Conservation (phyloP, 2,888 invertebrate genomes). For the Calameuta idolon region DNA sequence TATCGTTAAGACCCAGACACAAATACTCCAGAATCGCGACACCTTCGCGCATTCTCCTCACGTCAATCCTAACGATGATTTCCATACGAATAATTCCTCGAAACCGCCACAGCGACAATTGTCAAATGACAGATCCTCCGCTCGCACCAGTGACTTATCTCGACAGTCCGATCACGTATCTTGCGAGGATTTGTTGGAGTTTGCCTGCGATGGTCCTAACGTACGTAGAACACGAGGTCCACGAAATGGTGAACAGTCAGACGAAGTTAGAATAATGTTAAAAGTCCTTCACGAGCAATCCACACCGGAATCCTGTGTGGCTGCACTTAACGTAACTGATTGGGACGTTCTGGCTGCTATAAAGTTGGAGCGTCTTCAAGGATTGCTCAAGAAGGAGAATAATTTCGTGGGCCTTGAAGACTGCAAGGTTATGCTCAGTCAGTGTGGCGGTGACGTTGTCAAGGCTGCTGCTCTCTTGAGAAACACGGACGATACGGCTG, state of each 20-base stretch:
- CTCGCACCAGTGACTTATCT: constrained; percentile 44
- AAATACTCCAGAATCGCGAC: constrained; percentile 3
- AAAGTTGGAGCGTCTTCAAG: constrained; percentile 79
- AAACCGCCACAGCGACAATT: constrained; percentile 15
- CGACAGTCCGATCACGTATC: constrained; percentile 82
- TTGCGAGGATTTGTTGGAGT: constrained; percentile 91
- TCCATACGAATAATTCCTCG: constrained; percentile 13
- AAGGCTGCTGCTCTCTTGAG: constrained; percentile 62
- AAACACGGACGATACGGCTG: constrained; percentile 60
- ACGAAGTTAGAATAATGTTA: constrained; percentile 92
- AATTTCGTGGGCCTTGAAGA: constrained; percentile 60
- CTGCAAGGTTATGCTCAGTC: constrained; percentile 60
- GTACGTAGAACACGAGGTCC: constrained; percentile 77
- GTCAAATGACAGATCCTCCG: constrained; percentile 23
- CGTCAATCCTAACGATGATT: constrained; percentile 23
- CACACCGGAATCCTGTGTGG: constrained; percentile 80
- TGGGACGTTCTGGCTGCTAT: constrained; percentile 94
- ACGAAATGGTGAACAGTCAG: constrained; percentile 81
- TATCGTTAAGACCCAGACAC: constrained; percentile 8
- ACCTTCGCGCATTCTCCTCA: background rate
- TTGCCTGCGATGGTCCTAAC: constrained; percentile 84
- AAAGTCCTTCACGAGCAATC: constrained; percentile 77
- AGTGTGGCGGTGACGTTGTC: constrained; percentile 62
- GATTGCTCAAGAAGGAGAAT: constrained; percentile 59
- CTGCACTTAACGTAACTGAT: constrained; percentile 83